phyloP scores from a whole-genome alignment of 2,888 invertebrate genomes.

The Netelia virgata region DNA sequence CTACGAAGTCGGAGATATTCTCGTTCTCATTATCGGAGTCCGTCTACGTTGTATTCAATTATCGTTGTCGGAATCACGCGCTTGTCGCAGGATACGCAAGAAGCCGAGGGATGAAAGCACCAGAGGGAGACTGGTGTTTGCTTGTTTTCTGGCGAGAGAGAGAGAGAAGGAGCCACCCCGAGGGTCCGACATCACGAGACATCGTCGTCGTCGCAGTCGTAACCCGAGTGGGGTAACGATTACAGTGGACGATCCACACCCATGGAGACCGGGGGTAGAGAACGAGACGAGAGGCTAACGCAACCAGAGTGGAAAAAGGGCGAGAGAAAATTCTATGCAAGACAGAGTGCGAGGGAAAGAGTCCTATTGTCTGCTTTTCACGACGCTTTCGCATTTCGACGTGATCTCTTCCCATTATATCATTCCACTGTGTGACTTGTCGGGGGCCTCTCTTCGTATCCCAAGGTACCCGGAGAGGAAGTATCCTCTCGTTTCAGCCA shows the following conservation, averaged over 20 bases:
- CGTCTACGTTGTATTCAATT: constrained; percentile 58
- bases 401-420: constrained; percentile 41
- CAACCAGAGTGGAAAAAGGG: constrained; percentile 29
- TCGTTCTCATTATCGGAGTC: constrained; percentile 54
- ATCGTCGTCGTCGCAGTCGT: constrained; percentile 31
- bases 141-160: constrained; percentile 11
- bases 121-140: constrained; percentile 1
- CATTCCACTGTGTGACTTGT: not conserved
- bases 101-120: constrained; percentile 11
- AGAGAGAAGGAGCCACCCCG: constrained; percentile 20
- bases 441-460: no score
- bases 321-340: constrained; percentile 60
- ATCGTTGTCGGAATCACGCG: constrained; percentile 44
- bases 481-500: no score
- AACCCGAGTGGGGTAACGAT: constrained; percentile 47
- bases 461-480: no score
- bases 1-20: not conserved
- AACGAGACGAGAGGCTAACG: not conserved
- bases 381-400: constrained; percentile 41
- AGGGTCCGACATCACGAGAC: constrained; percentile 29
- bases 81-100: not conserved
- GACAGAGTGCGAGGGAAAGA: constrained; percentile 4
- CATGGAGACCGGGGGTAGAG: constrained; percentile 9
- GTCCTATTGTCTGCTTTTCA: constrained; percentile 57
- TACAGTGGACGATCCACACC: constrained; percentile 39